These are phyloP conservation scores for Talpa occidentalis DNA, from an alignment of 2,113 vertebrate species.

Conservation along the genomic window DNA sequence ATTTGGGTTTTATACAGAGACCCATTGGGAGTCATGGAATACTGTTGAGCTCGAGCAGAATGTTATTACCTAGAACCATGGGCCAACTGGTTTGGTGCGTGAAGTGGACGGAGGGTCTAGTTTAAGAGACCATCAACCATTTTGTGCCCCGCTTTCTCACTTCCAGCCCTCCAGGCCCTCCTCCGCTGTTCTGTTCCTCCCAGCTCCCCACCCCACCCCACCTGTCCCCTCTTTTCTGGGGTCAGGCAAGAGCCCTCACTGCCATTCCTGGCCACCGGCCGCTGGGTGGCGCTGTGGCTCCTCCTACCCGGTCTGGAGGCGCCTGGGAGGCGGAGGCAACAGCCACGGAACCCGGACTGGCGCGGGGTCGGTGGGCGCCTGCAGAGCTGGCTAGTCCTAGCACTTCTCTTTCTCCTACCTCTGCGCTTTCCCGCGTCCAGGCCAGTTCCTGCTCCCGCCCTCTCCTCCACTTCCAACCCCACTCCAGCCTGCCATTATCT, in stretches of 20 bases:
- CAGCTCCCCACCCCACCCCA: background rate
- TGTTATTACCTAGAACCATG: background rate
- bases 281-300: slow-evolving; percentile 80
- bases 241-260: slow-evolving; percentile 35
- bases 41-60: slow-evolving; percentile 22
- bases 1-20: background rate
- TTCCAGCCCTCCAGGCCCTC: background rate
- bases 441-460: background rate
- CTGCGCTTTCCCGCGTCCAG: background rate
- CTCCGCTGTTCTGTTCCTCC: background rate
- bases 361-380: background rate
- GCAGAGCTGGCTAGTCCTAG: background rate
- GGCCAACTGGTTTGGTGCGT: background rate
- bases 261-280: background rate
- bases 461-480: background rate
- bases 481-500: background rate
- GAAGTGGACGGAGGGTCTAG: background rate
- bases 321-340: slow-evolving; percentile 28
- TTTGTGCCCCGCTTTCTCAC: background rate
- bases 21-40: background rate
- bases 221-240: background rate
- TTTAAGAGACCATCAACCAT: background rate
- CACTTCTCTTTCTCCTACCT: background rate
- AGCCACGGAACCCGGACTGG: background rate
- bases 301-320: slow-evolving; percentile 68